Base-by-base conservation (phyloP, 2,888 invertebrate species). In the Mechanitis mazaeus region DNA sequence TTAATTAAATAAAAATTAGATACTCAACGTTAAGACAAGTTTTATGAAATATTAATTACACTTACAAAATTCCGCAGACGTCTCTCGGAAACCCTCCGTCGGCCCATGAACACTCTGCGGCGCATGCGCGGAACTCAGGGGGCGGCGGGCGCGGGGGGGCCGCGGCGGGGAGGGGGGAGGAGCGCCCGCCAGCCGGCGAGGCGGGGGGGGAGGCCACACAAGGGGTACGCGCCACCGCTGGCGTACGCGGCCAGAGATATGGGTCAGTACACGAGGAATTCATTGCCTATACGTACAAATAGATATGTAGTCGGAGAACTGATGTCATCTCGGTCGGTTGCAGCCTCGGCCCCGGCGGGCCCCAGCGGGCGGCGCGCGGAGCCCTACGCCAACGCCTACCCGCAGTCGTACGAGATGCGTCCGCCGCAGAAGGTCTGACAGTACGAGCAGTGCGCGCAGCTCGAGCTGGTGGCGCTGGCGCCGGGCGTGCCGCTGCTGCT, bases 41-140 rank as follows among this genome's bases (percentile, higher is more conserved):
- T 20, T 20, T 20, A 20, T 20, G 20, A 20, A 20, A 20, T 20
- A 20, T 20, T 20, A 20, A 20, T 9, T 42, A 42, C 9, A 42
- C 11, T 11, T 42, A 6, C 7, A 38, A 6, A 38, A 38, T 6
- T 38, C 38, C 38, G 7, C 77, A 90, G 90, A 71, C 94, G 98
- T 69, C 92, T 99, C 71, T 96, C 97, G 67, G 98, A 98, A 79
- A 97, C 98, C 4, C 87, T 97, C 35, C 92, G 97, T 50, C 93
- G 96, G 70, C 97, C 97, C 42, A 97, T 97, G 94, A 96, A 96
- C 82, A 97, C 97, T 54, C 86, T 97, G 63, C 91, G 97, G 69
- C 92, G 97, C 89, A 97, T 97, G 96, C 78, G 88, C 2, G 78
- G 74, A 65, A 72, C 64, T 56, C 87, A 57, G 89, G 85, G 66